Base-by-base conservation (phyloP, 2,888 invertebrate genomes). In the Mesorhabditis spiculigera region DNA sequence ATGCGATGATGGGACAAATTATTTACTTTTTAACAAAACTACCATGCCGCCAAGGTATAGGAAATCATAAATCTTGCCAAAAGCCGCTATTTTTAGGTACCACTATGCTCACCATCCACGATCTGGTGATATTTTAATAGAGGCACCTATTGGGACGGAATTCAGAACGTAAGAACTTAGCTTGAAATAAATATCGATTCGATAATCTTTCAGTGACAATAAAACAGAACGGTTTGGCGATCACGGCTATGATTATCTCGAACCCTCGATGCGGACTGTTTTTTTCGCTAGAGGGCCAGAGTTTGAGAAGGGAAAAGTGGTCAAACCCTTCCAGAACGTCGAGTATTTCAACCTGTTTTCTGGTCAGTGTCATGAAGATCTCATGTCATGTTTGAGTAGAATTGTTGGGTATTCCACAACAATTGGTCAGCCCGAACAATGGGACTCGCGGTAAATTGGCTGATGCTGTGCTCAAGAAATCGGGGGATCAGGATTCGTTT, bases 241-340 rank as follows among this genome's bases (percentile, higher is more conserved):
- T 64, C 84, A 84, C 67, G 84, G 84, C 8, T 84, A 80, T 71
- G 84, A 84, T 68, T 82, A 78, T 58, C 69, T 78, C 45, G 69
- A 75, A 43, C 72, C 73, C 4, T 71, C 70, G 13, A 83, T 84
- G 83, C 79, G 79, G 45, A 82, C 84, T 3, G 77, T 84, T 16
- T 82, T 84, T 78, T 83, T 81, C 66, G 83, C 81, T 0, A 65
- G 81, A 66, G 84, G 84, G 4, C 58, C 58, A 10, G 58, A 10
- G 10, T 50, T 50, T 3, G 10, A 50, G n/a, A 50, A n/a, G n/a
- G n/a, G n/a, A 50, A n/a, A 10, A 2, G 58, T 50, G 1, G 10
- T 50, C 58, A n/a, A 10, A 2, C 58, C 58, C 2, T 50, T 50
- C n/a, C 58, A 50, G n/a, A 50, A 50, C n/a, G 3, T 50, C 3